phyloP scores from a whole-genome alignment of 2,797 vertebrate genomes.

The Enteromius argenteus region DNA sequence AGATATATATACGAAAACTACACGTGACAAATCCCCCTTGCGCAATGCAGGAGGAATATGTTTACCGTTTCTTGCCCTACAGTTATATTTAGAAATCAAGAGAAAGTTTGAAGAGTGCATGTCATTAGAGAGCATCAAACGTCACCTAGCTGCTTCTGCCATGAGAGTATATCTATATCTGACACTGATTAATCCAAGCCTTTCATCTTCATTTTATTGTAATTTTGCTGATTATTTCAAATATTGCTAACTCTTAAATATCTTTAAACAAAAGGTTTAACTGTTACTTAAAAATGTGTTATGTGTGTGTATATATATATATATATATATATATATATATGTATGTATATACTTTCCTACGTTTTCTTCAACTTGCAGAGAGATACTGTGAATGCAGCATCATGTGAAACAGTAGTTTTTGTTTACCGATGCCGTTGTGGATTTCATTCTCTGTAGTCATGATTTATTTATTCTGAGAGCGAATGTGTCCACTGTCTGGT shows the following conservation, averaged over 20 bases:
- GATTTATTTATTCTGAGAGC: neutral
- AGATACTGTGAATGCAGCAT: neutral
- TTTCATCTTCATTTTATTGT: neutral
- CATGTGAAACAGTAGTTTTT: neutral
- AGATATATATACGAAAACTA: conserved; percentile 59
- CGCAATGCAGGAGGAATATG: conserved; percentile 59
- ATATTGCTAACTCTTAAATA: neutral
- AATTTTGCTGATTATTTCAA: neutral
- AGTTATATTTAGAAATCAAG: conserved; percentile 67
- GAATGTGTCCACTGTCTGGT: neutral
- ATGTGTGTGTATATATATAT: neutral
- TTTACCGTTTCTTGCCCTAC: conserved; percentile 64
- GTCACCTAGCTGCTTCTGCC: neutral
- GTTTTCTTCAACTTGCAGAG: neutral
- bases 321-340: neutral
- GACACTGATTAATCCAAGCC: neutral
- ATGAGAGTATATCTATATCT: neutral
- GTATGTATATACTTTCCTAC: neutral
- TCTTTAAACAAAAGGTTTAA: neutral
- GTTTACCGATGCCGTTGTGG: neutral
- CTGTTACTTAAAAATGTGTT: neutral
- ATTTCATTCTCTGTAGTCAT: neutral
- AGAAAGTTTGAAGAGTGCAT: conserved; percentile 53
- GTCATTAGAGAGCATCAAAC: conserved; percentile 1
- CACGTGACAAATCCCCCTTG: conserved; percentile 61